Conservation (phyloP, 2,888 invertebrate genomes). For the Ormyrus labotus region DNA sequence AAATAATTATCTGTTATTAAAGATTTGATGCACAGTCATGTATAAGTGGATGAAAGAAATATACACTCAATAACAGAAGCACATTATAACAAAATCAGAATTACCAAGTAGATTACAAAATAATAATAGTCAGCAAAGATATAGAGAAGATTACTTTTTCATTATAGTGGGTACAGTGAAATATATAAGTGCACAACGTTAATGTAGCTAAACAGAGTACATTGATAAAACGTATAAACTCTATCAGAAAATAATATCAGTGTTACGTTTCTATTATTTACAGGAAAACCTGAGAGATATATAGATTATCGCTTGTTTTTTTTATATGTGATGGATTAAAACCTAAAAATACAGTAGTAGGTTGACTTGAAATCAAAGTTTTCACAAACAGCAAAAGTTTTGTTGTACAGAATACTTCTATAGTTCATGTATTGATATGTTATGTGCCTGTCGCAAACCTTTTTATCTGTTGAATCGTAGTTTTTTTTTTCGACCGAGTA, state of each 20-base stretch:
- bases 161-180: constrained; percentile 1
- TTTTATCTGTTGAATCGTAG: constrained; percentile 9
- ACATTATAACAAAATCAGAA: not conserved
- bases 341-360: not conserved
- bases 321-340: not conserved
- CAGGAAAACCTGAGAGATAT: constrained; percentile 2
- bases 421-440: constrained; percentile 47
- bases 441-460: constrained; percentile 59
- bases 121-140: not conserved
- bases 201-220: not conserved
- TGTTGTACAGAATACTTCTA: not conserved
- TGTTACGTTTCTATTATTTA: constrained; percentile 24
- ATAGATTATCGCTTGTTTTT: too few relatives aligned
- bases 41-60: too few relatives aligned
- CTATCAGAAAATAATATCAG: constrained; percentile 11
- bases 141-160: constrained; percentile 13
- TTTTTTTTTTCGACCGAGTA: constrained; percentile 1
- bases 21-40: too few relatives aligned
- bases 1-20: too few relatives aligned
- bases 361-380: not conserved
- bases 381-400: constrained; percentile 1
- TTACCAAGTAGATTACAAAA: constrained; percentile 24
- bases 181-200: constrained; percentile 22
- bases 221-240: not conserved
- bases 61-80: constrained; percentile 24